Base-by-base conservation (phyloP, 2,113 vertebrate species). In the Hassar affinis region DNA sequence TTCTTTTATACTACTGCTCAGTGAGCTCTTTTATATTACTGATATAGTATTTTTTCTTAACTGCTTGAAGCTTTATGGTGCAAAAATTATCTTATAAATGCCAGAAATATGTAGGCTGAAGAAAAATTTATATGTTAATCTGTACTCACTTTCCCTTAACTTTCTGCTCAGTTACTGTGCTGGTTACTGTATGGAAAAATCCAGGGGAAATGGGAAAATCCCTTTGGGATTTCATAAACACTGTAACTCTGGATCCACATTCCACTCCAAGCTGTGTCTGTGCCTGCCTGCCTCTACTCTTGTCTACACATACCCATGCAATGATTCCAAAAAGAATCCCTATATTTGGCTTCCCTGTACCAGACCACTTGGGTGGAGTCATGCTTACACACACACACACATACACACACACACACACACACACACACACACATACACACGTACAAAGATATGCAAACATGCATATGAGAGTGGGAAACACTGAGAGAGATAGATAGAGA, bases 261-360 rank as follows among this genome's bases (percentile, higher is more conserved):
- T 94, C 92, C 89, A 92, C 79, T 84, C 38, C 77, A 76, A 62
- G 86, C 86, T 91, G 75, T 93, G 91, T 88, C 90, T 90, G 87
- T 88, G 90, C 92, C 91, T 93, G 93, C 91, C 90, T 78, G 84
- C 80, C 47, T 81, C 75, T 79, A 45, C 45, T 51, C 64, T 62
- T 57, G 80, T 89, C 59, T 82, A 79, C 52, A 80, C 87, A 83
- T 79, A 80, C 86, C 71, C 59, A 71, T 87, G 74, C 38, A 86
- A 88, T 84, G 89, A 86, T 90, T 89, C 76, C 81, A 89, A 85
- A 87, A 90, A 91, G 87, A 89, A 90, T 79, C 88, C 87, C 87
- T 87, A 87, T 78, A n/a, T 79, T 86, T 89, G 62, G 57, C 82
- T 76, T 79, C 68, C 52, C 72, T 78, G 78, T 77, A 74, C 54